Percentiles rank a stretch among this genome's conserved stretches.
phyloP scores from a whole-genome alignment of 2,797 vertebrate species.

The Danionella dracula region DNA sequence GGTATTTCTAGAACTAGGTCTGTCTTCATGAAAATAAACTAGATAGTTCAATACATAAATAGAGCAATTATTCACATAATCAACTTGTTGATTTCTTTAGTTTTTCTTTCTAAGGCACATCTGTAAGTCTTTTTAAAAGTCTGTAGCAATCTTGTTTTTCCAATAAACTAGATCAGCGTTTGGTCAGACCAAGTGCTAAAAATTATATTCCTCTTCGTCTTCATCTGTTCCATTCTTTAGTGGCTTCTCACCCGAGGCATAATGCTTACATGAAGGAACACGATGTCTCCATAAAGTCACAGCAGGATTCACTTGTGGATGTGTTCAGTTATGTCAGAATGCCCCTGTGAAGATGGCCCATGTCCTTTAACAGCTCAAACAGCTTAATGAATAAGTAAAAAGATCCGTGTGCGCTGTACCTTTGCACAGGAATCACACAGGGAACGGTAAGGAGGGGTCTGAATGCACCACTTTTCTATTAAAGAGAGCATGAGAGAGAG shows the following conservation, averaged over 20 bases:
- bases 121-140: no score
- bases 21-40: no score
- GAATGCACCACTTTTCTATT: constrained; percentile 34
- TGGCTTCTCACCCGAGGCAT: constrained; percentile 57
- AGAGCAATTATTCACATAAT: no score
- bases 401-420: constrained; percentile 27
- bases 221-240: constrained; percentile 40
- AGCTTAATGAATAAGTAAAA: constrained; percentile 59
- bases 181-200: constrained; percentile 14
- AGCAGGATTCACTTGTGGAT: constrained; percentile 43
- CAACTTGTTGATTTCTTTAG: no score
- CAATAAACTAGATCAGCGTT: constrained; percentile 55
- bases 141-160: constrained; percentile 42
- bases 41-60: no score
- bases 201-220: no score
- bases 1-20: no score
- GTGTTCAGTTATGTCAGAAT: constrained; percentile 45
- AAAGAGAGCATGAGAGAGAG: no score
- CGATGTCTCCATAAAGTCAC: constrained; percentile 37
- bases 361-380: constrained; percentile 47
- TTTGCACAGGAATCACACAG: constrained; percentile 36
- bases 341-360: constrained; percentile 44
- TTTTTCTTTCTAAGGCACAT: no score
- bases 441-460: constrained; percentile 33
- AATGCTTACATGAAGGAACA: constrained; percentile 58